These are phyloP conservation scores for Trissolcus japonicus DNA, from an alignment of 2,888 invertebrate genomes.

Conservation along the genomic window DNA sequence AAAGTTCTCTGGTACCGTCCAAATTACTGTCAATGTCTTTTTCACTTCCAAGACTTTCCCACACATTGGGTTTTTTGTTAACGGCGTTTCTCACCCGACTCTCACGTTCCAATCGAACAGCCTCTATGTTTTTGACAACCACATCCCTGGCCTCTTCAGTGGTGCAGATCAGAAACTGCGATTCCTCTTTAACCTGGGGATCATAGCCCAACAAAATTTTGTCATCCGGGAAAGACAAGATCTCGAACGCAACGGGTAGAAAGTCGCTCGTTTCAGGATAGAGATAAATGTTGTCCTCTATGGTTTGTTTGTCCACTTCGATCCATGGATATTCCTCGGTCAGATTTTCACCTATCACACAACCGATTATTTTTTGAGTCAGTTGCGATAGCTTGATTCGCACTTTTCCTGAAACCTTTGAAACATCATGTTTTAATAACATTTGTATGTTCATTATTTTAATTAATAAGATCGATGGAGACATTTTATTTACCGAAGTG, in stretches of 20 bases:
- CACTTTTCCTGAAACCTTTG: slow-evolving; percentile 78
- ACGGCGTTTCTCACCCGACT: slow-evolving; percentile 77
- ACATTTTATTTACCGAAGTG: neutral
- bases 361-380: slow-evolving; percentile 81
- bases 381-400: slow-evolving; percentile 78
- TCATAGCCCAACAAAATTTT: slow-evolving; percentile 82
- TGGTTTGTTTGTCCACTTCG: slow-evolving; percentile 79
- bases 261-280: slow-evolving; percentile 79
- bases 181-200: slow-evolving; percentile 80
- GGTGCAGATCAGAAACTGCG: slow-evolving; percentile 84
- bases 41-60: slow-evolving; percentile 83
- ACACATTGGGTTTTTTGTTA: slow-evolving; percentile 78
- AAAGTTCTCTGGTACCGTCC: slow-evolving; percentile 79
- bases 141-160: slow-evolving; percentile 79
- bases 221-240: slow-evolving; percentile 70
- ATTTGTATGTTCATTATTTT: too few species aligned
- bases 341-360: slow-evolving; percentile 83
- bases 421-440: neutral
- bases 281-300: slow-evolving; percentile 81
- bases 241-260: slow-evolving; percentile 73
- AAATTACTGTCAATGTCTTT: slow-evolving; percentile 79
- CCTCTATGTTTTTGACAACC: slow-evolving; percentile 72
- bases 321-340: slow-evolving; percentile 87
- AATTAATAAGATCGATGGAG: neutral
- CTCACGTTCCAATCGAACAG: slow-evolving; percentile 64